A percentile compares a stretch with the other conserved stretches of the same genome.
These are phyloP conservation scores for Sebastolobus alascanus DNA, from an alignment of 2,797 vertebrate genomes.

Conservation along the genomic window DNA sequence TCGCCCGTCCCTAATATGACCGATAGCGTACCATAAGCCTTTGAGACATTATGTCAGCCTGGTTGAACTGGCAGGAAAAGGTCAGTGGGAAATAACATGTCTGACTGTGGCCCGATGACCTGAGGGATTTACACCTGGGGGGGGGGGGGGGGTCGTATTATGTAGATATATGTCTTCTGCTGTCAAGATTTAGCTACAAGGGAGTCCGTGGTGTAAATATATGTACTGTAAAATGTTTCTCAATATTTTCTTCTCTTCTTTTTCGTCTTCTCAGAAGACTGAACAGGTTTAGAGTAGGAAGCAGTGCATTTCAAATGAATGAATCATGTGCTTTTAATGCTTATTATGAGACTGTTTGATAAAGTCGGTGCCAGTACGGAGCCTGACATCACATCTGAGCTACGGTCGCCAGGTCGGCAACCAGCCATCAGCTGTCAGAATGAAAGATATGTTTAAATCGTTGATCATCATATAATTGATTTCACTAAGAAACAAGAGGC, in stretches of 20 bases:
- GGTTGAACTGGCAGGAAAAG: slow-evolving; percentile 57
- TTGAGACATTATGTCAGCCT: slow-evolving; percentile 59
- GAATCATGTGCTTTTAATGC: neutral
- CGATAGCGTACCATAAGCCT: slow-evolving; percentile 53
- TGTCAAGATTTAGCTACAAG: slow-evolving; percentile 29
- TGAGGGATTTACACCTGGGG: slow-evolving; percentile 35
- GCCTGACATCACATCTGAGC: slow-evolving; percentile 17
- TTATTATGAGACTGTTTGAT: slow-evolving; percentile 11
- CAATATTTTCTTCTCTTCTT: neutral
- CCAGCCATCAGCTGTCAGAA: neutral
- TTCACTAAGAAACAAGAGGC: neutral
- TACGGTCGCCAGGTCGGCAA: neutral
- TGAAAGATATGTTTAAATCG: slow-evolving; percentile 17
- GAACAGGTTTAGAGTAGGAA: neutral
- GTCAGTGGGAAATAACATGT: slow-evolving; percentile 56
- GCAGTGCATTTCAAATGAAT: neutral
- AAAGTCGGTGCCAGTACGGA: neutral
- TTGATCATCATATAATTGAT: slow-evolving; percentile 19
- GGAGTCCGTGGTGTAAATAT: slow-evolving; percentile 2
- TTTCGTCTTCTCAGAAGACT: neutral
- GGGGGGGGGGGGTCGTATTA: neutral
- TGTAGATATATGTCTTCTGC: slow-evolving; percentile 31
- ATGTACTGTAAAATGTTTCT: slow-evolving; percentile 8
- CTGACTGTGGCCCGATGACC: slow-evolving; percentile 30
- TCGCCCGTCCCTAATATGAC: slow-evolving; percentile 54